phyloP scores from a whole-genome alignment of 2,888 invertebrate genomes.

The Hesperia comma region DNA sequence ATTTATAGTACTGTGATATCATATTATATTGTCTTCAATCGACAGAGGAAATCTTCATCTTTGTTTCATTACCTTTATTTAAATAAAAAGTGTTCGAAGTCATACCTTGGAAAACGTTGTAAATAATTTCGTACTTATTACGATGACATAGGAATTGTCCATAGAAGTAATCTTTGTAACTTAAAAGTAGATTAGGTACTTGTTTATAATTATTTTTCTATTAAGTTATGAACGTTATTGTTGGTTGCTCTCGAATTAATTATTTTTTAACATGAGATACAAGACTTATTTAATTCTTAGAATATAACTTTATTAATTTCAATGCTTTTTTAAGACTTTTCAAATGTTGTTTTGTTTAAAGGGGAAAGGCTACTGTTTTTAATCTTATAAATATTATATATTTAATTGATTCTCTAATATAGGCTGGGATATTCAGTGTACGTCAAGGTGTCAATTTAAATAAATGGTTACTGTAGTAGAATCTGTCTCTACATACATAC shows the following conservation, averaged over 20 bases:
- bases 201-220: constrained; percentile 42
- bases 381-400: constrained; percentile 40
- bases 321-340: constrained; percentile 8
- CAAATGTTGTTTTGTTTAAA: constrained; percentile 41
- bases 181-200: constrained; percentile 51
- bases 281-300: constrained; percentile 66
- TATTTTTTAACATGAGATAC: constrained; percentile 54
- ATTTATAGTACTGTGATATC: constrained; percentile 76
- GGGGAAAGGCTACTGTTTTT: constrained; percentile 56
- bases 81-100: constrained; percentile 11
- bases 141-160: constrained; percentile 66
- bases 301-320: constrained; percentile 50
- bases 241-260: constrained; percentile 23
- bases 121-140: constrained; percentile 59
- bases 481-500: constrained; percentile 72
- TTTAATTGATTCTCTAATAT: constrained; percentile 44
- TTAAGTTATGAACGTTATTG: constrained; percentile 24
- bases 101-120: constrained; percentile 52
- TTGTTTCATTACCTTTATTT: constrained; percentile 15
- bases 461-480: constrained; percentile 41
- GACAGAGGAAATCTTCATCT: constrained; percentile 33
- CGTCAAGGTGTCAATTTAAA: constrained; percentile 59
- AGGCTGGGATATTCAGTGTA: constrained; percentile 63
- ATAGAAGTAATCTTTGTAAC: constrained; percentile 58
- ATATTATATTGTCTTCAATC: constrained; percentile 53